Evolutionary conservation across 2,888 invertebrate species (phyloP), one percentile per base, ranked within the genome.

Genomic region (Microdon myrmicae): DNA sequence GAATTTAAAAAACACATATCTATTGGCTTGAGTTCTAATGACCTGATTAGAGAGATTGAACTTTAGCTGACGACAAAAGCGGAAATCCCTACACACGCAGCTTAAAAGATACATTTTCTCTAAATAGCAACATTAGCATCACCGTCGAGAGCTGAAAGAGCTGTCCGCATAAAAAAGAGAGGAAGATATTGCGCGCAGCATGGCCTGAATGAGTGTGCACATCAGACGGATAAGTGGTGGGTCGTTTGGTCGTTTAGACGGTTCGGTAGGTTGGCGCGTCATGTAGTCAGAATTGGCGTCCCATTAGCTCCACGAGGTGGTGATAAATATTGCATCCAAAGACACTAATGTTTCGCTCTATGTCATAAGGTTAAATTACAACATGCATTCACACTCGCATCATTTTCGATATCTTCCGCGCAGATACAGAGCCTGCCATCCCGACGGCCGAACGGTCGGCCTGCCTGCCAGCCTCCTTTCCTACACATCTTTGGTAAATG

Each of bases 291-390:
- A 51, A 53, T 54, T 43, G 60, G 31, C 60, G 56, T 56, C 64
- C 64, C 64, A 64, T 64, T 64, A 64, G 64, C 60, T 66, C 64
- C 69, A 67, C 68, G 66, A 70, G 69, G 68, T 69, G 71, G 72
- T 71, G 72, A 72, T 72, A 72, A 72, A 72, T 72, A 70, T 68
- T 70, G 70, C 68, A 68, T 68, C 69, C 70, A 55, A 68, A 68
- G 71, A 72, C 71, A 71, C 69, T 71, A 71, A 72, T 71, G 71
- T 70, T 66, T 55, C 61, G 68, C 70, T 68, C 69, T 71, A 68
- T 71, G 72, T 73, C 72, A 73, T 69, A 71, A 71, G 72, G 72
- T 72, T 72, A 73, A 72, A 72, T 72, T 72, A 70, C 71, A 72
- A 72, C 72, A 71, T 71, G 70, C 69, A 71, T 69, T 70, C 70